A percentile compares a stretch with the other conserved stretches of the same genome.
These are phyloP conservation scores for Eurystomus glaucurus DNA, from an alignment of 2,797 vertebrate species.

Conservation along the genomic window DNA sequence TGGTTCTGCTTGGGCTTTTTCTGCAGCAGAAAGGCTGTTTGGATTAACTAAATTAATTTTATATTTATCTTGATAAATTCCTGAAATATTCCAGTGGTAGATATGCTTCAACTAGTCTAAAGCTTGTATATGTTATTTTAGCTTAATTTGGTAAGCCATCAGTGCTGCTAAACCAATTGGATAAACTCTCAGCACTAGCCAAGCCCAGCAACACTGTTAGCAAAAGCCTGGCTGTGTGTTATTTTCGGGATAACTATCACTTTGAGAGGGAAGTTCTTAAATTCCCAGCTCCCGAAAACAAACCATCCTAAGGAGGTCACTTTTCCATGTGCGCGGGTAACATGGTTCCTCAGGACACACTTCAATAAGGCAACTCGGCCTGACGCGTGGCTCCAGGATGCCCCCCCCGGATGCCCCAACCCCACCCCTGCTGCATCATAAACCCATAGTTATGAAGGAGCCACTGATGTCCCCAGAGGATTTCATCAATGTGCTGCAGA, in stretches of 20 bases:
- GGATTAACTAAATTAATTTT: neutral
- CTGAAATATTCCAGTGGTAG: neutral
- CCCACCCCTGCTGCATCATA: neutral
- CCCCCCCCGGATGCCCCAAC: neutral
- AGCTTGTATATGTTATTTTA: neutral
- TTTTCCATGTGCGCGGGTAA: neutral
- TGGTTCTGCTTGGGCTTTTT: neutral
- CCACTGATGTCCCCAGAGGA: rapidly evolving
- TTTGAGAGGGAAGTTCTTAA: neutral
- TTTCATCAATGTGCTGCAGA: neutral
- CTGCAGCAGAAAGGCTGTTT: neutral
- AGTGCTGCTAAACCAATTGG: neutral
- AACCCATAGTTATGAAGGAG: neutral
- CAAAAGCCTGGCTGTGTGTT: neutral
- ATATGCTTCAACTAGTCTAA: neutral
- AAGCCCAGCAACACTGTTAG: neutral
- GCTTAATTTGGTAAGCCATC: neutral
- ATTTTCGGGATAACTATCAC: neutral
- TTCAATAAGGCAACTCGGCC: neutral
- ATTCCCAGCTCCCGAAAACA: neutral
- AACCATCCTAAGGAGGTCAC: neutral
- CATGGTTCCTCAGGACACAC: neutral
- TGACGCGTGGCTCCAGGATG: neutral
- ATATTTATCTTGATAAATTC: neutral
- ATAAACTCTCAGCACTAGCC: neutral